Conservation (phyloP, 2,888 invertebrate species). For the Rhorus exstirpatorius region DNA sequence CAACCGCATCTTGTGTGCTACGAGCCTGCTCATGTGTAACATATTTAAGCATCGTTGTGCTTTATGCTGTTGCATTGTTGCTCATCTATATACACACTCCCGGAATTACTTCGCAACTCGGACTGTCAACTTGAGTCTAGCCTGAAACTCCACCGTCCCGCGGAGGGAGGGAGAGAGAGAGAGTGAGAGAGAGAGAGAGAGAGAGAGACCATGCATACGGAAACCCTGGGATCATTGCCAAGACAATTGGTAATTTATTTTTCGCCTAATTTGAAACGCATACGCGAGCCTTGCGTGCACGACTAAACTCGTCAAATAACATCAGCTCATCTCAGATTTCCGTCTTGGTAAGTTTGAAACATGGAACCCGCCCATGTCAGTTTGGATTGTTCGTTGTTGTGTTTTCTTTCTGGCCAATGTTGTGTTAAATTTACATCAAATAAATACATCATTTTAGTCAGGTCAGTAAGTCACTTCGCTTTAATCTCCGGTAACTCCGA, state of each 20-base stretch:
- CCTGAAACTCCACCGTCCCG: slow-evolving; percentile 30
- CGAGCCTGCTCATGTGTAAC: not conserved
- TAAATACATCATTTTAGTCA: too few species aligned
- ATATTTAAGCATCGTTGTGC: slow-evolving; percentile 35
- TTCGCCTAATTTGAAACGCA: slow-evolving; percentile 73
- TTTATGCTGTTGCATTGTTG: slow-evolving; percentile 52
- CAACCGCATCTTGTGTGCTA: slow-evolving; percentile 10
- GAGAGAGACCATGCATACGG: slow-evolving; percentile 32
- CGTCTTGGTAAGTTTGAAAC: slow-evolving; percentile 22
- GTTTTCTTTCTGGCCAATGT: not conserved
- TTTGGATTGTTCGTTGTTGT: slow-evolving; percentile 1
- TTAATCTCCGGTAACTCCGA: too few species aligned
- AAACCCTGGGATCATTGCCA: slow-evolving; percentile 78
- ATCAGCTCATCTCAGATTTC: slow-evolving; percentile 56
- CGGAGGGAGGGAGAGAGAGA: slow-evolving; percentile 24
- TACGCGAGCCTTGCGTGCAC: slow-evolving; percentile 49
- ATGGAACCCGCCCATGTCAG: slow-evolving; percentile 16
- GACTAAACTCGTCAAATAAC: slow-evolving; percentile 60
- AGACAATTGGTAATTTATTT: slow-evolving; percentile 80
- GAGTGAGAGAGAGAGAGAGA: slow-evolving; percentile 17
- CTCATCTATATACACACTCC: slow-evolving; percentile 18
- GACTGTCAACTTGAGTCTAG: slow-evolving; percentile 51
- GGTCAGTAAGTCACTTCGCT: too few species aligned
- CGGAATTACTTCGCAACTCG: slow-evolving; percentile 40
- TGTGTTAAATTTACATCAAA: too few species aligned